phyloP scores from a whole-genome alignment of 30 jellyfish, hydroid and myxozoan genomes.

The Mastigias papua region DNA sequence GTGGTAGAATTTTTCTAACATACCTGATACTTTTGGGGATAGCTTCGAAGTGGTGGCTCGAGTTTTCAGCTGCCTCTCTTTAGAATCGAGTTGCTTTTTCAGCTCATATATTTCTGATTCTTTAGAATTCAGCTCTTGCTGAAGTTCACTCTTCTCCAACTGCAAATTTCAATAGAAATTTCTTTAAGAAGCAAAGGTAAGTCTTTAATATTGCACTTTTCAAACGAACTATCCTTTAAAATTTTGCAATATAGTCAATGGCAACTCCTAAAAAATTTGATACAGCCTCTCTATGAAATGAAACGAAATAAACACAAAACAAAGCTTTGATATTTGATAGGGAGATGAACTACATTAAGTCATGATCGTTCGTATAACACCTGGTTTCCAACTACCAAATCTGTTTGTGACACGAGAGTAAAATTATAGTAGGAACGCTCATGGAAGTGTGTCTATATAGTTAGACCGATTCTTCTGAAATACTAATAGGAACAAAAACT shows the following conservation, averaged over 20 bases:
- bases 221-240: too few species aligned
- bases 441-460: too few species aligned
- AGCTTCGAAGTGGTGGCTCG: conserved; percentile 11
- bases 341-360: not conserved
- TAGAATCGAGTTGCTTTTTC: conserved; percentile 55
- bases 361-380: not conserved
- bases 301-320: not conserved
- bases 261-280: too few species aligned
- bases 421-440: too few species aligned
- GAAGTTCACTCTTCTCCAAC: conserved; percentile 63
- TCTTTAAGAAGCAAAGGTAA: not conserved
- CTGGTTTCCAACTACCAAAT: not conserved
- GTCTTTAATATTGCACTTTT: too few species aligned
- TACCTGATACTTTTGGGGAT: conserved; percentile 55
- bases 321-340: not conserved
- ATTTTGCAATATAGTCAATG: too few species aligned
- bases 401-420: too few species aligned
- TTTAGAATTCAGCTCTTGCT: conserved; percentile 16
- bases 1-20: not conserved
- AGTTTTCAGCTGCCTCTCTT: conserved; percentile 36
- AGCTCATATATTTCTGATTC: conserved; percentile 28
- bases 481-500: too few species aligned
- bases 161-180: not conserved
- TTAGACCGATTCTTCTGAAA: too few species aligned
- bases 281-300: not conserved